phyloP scores from a whole-genome alignment of 2,888 invertebrate genomes.

The Hypsopygia costalis region DNA sequence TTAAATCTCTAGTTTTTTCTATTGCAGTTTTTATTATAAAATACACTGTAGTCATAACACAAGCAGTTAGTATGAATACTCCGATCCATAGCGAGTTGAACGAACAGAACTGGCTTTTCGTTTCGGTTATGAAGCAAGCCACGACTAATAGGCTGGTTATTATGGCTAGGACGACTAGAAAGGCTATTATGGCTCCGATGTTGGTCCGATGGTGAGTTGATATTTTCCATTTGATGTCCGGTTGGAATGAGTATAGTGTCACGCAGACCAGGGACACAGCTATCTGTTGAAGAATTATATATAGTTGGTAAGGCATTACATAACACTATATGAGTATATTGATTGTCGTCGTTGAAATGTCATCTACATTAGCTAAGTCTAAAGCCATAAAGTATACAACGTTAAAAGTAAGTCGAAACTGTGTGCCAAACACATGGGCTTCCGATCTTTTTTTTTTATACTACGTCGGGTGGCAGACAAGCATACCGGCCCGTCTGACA shows the following conservation, averaged over 20 bases:
- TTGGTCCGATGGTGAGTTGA: conserved; percentile 29
- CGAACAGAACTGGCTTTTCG: conserved; percentile 61
- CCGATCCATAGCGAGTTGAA: conserved; percentile 46
- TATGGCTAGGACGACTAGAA: conserved; percentile 40
- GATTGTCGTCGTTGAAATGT: too few relatives aligned
- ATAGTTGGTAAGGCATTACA: too few relatives aligned
- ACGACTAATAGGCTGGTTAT: conserved; percentile 33
- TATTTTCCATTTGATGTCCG: conserved; percentile 35
- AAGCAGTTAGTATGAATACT: conserved; percentile 33
- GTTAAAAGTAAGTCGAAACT: too few relatives aligned
- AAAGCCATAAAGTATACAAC: too few relatives aligned
- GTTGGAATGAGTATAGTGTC: conserved; percentile 60
- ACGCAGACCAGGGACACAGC: conserved; percentile 45
- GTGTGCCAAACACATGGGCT: too few relatives aligned
- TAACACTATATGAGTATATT: too few relatives aligned
- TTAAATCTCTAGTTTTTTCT: conserved; percentile 50
- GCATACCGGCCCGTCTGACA: too few relatives aligned
- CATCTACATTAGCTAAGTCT: too few relatives aligned
- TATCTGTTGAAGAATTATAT: conserved; percentile 47
- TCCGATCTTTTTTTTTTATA: too few relatives aligned
- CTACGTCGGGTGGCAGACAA: too few relatives aligned
- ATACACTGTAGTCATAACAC: conserved; percentile 43
- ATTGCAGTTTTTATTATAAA: conserved; percentile 56
- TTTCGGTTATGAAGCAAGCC: conserved; percentile 64
- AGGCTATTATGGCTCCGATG: conserved; percentile 47